A percentile compares a stretch with the other conserved stretches of the same genome.
These are phyloP conservation scores for Todus mexicanus DNA, from an alignment of 2,797 vertebrate species.

Conservation along the genomic window DNA sequence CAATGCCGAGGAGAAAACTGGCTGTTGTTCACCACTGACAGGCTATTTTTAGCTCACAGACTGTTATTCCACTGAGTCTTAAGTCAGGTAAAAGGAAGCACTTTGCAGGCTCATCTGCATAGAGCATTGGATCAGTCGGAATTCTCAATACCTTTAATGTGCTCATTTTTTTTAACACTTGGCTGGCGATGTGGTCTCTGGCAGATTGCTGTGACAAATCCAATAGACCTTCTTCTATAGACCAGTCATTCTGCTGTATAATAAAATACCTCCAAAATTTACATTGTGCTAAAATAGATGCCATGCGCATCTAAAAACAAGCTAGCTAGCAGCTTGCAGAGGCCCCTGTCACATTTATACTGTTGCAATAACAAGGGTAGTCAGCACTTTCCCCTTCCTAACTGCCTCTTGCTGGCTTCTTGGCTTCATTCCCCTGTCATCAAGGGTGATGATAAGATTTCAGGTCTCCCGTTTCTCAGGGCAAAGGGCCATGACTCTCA, in stretches of 20 bases:
- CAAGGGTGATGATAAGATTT: background rate
- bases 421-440: background rate
- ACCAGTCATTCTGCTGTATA: background rate
- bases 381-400: background rate
- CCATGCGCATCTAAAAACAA: background rate
- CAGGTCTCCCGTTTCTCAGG: background rate
- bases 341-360: background rate
- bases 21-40: background rate
- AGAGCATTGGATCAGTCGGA: background rate
- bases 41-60: constrained; percentile 50
- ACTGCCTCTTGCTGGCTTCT: background rate
- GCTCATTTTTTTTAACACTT: background rate
- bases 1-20: background rate
- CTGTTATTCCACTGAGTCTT: constrained; percentile 31
- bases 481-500: background rate
- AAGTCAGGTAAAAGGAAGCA: constrained; percentile 53
- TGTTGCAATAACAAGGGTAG: background rate
- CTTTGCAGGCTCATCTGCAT: constrained; percentile 23
- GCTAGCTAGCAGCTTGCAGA: background rate
- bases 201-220: background rate
- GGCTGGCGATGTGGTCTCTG: background rate
- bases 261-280: background rate
- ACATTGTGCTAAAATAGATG: background rate
- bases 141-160: background rate
- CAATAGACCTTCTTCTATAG: background rate